Evolutionary conservation across 2,113 vertebrate genomes (phyloP).

Genomic region (Peromyscus maniculatus): DNA sequence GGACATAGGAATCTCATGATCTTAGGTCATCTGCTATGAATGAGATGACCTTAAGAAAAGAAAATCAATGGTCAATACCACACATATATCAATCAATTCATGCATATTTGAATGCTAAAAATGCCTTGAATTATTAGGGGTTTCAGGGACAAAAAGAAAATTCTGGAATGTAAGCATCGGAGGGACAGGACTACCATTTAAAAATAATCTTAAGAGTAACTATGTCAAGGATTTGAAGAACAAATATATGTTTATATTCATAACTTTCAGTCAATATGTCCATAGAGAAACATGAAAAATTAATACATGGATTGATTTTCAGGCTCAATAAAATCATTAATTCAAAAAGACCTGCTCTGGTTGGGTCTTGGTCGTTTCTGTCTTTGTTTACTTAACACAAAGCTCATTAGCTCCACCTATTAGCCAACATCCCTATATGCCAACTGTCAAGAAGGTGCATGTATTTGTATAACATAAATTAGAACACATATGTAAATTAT

Average conservation of each 20-base stretch:
- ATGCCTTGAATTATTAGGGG: constrained; percentile 4
- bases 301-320: constrained; percentile 45
- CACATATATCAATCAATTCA: neutral
- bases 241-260: constrained; percentile 49
- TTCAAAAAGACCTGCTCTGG: constrained; percentile 34
- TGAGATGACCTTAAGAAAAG: neutral
- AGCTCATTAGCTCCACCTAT: neutral
- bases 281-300: constrained; percentile 9
- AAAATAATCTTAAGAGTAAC: constrained; percentile 41
- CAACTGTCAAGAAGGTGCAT: constrained; percentile 13
- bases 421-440: constrained; percentile 55
- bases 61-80: constrained; percentile 31
- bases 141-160: constrained; percentile 61
- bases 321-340: constrained; percentile 61
- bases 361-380: neutral
- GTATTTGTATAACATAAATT: constrained; percentile 60
- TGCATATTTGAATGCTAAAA: constrained; percentile 51
- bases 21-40: neutral
- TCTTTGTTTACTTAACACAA: constrained; percentile 45
- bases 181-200: neutral
- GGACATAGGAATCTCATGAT: neutral
- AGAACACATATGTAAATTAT: constrained; percentile 61
- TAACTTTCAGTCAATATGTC: constrained; percentile 40
- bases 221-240: constrained; percentile 25
- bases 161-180: neutral